Conservation (phyloP, 1,140 invertebrate species). For the Penaeus japonicus region DNA sequence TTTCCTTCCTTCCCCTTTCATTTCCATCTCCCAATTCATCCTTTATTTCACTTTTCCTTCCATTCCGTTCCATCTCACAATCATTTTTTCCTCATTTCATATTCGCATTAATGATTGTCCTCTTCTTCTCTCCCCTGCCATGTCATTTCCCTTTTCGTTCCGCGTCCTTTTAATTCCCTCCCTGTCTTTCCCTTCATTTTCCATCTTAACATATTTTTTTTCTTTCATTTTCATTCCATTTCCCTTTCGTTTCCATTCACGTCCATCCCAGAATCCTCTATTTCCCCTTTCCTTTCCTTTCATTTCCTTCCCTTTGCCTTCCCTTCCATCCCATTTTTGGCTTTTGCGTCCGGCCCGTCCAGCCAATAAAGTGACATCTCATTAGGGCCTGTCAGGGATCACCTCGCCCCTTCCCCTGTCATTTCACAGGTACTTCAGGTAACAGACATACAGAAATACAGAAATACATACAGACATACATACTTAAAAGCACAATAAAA, state of each 20-base stretch:
- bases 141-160: no score
- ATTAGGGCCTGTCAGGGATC: no score
- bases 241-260: not conserved
- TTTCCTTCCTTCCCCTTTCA: not conserved
- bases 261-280: not conserved
- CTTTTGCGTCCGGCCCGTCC: not conserved
- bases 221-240: not conserved
- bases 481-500: no score
- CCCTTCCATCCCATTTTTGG: not conserved
- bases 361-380: no score
- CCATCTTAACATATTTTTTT: not conserved
- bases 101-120: no score
- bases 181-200: not conserved
- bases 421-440: no score
- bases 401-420: no score
- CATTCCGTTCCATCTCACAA: not conserved
- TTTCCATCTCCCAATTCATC: not conserved
- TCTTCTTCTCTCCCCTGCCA: no score
- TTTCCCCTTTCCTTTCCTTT: not conserved
- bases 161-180: not conserved
- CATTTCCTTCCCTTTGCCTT: not conserved
- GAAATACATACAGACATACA: no score
- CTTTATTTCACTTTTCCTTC: not conserved
- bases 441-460: no score
- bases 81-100: no score